Conservation (phyloP, 2,797 vertebrate genomes). For the Clangula hyemalis region DNA sequence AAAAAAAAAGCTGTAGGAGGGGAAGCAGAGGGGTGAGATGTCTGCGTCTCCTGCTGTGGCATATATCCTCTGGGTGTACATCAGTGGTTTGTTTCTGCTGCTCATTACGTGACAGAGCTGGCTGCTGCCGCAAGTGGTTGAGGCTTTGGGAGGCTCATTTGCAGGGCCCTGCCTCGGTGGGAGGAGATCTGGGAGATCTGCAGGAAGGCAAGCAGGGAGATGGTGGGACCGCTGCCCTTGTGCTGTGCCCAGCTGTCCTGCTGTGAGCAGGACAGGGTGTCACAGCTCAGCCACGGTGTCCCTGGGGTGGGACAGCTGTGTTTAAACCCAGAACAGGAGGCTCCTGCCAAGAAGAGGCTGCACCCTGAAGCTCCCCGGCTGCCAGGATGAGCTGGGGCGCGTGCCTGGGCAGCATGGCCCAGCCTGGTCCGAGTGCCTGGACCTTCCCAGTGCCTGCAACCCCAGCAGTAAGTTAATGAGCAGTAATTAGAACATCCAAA, state of each 20-base stretch:
- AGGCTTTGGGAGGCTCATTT: background rate
- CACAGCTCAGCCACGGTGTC: rapidly evolving
- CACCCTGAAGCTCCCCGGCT: background rate
- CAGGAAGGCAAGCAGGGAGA: background rate
- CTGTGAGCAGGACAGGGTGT: no score
- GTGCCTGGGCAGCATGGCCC: background rate
- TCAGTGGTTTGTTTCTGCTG: background rate
- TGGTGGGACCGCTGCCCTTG: rapidly evolving
- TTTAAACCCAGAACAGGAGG: background rate
- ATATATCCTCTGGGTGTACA: background rate
- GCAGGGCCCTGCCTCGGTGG: background rate
- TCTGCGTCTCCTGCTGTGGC: background rate
- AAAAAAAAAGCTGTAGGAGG: background rate
- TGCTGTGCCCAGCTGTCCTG: background rate
- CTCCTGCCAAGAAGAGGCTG: background rate
- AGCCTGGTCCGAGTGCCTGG: rapidly evolving
- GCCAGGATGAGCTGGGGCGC: rapidly evolving
- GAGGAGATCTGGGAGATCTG: background rate
- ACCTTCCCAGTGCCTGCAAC: background rate
- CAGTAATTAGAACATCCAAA: background rate
- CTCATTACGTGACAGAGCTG: rapidly evolving
- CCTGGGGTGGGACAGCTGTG: background rate
- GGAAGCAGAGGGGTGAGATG: background rate
- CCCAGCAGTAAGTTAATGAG: background rate
- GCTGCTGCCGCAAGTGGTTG: rapidly evolving